Evolutionary conservation across 1,140 invertebrate genomes (phyloP), one percentile per base, ranked within the genome.

Genomic region (Cydia amplana): DNA sequence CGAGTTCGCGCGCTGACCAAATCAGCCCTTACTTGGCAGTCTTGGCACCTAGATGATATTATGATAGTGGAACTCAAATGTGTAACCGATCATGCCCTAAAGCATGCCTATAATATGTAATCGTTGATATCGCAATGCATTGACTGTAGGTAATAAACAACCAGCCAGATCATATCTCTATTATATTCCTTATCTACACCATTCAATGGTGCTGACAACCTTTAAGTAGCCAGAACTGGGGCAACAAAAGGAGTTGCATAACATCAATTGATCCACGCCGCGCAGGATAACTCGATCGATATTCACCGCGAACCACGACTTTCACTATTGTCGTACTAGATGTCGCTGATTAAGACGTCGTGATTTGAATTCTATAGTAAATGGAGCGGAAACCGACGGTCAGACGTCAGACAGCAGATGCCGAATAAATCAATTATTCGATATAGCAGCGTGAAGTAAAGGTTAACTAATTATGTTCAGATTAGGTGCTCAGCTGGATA

Each of bases 251-350:
- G 0, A 6, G 7, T 70, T 70, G 7, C 65, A 36, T 70, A 70
- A 70, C 65, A 70, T n/a, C 65, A 40, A 70, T 70, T 70, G 65
- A 40, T 70, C 65, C 28, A 74, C 43, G 46, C 73, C 75, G 78
- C 76, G 14, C 78, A 77, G 49, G 77, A 81, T 81, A 84, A 83
- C 76, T 72, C 18, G 78, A 86, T 85, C 79, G 82, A 75, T 83
- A 87, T 87, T 83, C 85, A 75, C 77, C 76, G 81, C 79, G 80
- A 74, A 76, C 12, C 67, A 25, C 80, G 74, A 87, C 86, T 87
- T 86, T 87, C 85, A 87, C 86, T 83, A 79, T 80, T 79, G 79
- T 78, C 76, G 73, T 87, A 84, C 80, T 80, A 75, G 75, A 80
- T 80, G 75, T 79, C 80, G 81, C 78, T 77, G 83, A 81, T 81